These are phyloP conservation scores for Cheilosia soror DNA, from an alignment of 2,888 invertebrate species.

Conservation along the genomic window DNA sequence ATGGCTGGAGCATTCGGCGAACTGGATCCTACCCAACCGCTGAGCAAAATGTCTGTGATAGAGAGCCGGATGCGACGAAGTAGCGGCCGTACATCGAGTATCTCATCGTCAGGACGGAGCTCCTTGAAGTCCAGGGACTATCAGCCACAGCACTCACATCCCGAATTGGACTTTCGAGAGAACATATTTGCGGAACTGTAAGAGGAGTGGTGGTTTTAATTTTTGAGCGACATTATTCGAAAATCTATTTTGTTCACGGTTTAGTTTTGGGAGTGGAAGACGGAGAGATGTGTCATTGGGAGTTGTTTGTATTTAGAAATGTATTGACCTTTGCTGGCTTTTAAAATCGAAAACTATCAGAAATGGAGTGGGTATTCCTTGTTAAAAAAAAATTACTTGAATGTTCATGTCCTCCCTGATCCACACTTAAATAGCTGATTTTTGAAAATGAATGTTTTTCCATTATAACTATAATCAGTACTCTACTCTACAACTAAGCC, in stretches of 20 bases:
- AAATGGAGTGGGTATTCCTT: too few relatives aligned
- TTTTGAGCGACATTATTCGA: constrained; percentile 45
- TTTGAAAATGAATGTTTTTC: constrained; percentile 34
- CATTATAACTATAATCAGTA: not conserved
- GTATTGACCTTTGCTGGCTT: not conserved
- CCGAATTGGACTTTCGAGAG: constrained; percentile 83
- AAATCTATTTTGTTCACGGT: constrained; percentile 18
- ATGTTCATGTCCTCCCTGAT: not conserved
- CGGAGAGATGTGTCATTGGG: not conserved
- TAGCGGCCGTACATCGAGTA: constrained; percentile 80
- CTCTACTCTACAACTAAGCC: not conserved
- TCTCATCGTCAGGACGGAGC: constrained; percentile 81
- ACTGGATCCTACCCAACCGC: constrained; percentile 81
- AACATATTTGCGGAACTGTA: constrained; percentile 83
- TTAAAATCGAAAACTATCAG: too few relatives aligned
- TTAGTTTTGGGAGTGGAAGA: constrained; percentile 12
- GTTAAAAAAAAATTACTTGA: too few relatives aligned
- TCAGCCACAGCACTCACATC: constrained; percentile 81
- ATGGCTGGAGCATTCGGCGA: constrained; percentile 82
- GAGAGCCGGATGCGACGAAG: constrained; percentile 82
- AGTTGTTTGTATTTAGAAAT: not conserved
- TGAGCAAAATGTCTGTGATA: constrained; percentile 82
- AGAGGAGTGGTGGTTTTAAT: constrained; percentile 75
- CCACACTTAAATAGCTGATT: constrained; percentile 35
- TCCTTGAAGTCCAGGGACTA: constrained; percentile 83